Base-by-base conservation (phyloP, 1,140 invertebrate species). In the Ceratina japonica region DNA sequence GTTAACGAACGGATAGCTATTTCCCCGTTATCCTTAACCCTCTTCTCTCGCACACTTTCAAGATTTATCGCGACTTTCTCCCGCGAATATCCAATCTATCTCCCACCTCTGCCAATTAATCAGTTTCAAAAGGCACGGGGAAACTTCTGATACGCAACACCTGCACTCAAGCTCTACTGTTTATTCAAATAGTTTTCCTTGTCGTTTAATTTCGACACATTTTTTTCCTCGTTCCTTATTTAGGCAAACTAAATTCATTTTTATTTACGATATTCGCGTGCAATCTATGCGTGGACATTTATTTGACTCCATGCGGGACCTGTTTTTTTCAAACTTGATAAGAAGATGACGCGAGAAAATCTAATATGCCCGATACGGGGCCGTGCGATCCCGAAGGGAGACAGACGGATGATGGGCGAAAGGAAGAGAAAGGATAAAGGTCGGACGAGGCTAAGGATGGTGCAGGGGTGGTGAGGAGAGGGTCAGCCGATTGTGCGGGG, bases 331-430 rank as follows among this genome's bases (percentile, higher is more conserved):
- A 69, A 78, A 85, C 70, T 84, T 81, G 88, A 89, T 89, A 89
- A 89, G 87, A 87, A 78, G 79, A 84, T 88, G 86, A 89, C 87
- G 86, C 87, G 87, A 89, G 88, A 89, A 88, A 85, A 81, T 87
- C 82, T 84, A 82, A 88, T 83, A 88, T 83, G 82, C 84, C 77
- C 80, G 87, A 84, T 79, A 85, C 74, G 82, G 63, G 61, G 65
- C 65, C 24, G 68, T 71, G 63, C 62, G 74, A 65, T 78, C 77
- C 65, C 27, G 76, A 51, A 52, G 22, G 63, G 76, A 81, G 51
- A 51, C 59, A 76, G 73, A 72, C 64, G 73, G 69, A 70, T 56
- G 65, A 72, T 66, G 58, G 80, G 72, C 70, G 56, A 71, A 71
- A 83, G 75, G 69, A 79, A 84, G 83, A 83, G 78, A 72, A 69